Base-by-base conservation (phyloP, 1,140 invertebrate genomes). In the Wiebesia pumilae region DNA sequence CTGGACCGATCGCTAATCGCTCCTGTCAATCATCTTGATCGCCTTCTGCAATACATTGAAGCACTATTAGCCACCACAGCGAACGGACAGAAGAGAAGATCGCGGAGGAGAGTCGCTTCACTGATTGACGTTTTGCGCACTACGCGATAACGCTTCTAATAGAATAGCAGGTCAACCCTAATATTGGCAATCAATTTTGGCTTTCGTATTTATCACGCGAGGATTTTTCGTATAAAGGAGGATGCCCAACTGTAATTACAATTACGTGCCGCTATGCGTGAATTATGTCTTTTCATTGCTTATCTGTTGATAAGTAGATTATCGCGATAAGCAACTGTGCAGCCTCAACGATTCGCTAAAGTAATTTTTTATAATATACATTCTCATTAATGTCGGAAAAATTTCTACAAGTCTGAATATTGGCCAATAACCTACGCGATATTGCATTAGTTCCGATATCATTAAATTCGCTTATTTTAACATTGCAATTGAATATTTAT, bases 21-120 rank as follows among this genome's bases (percentile, higher is more conserved):
- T 82, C 79, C 88, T 77, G 91, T 91, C 92, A 90, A 86, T 92
- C 91, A 92, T 92, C 90, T 91, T 90, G 88, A 87, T 71, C 58
- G 75, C n/a, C 77, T 83, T 27, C 24, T 24, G 4, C 62, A 35
- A 85, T 86, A 89, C 89, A 90, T 85, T 88, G 78, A 89, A 89
- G 88, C 88, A 89, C 89, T 89, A 89, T 90, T 90, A 88, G 86
- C 86, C 88, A 88, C 71, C 73, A 89, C 89, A 88, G 77, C 77
- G 87, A 89, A 87, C 84, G 19, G 19, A 16, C 19, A 19, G 7
- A 24, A 62, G 14, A 62, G 58, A 62, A 62, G 14, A 62, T 62
- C 58, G 21, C 27, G 58, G 58, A 62, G 27, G 58, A 65, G 82
- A 84, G 38, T 30, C 38, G 58, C 30, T 62, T 0, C 40, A 43